phyloP scores from a whole-genome alignment of 2,888 invertebrate species.

The Meghimatium bilineatum region DNA sequence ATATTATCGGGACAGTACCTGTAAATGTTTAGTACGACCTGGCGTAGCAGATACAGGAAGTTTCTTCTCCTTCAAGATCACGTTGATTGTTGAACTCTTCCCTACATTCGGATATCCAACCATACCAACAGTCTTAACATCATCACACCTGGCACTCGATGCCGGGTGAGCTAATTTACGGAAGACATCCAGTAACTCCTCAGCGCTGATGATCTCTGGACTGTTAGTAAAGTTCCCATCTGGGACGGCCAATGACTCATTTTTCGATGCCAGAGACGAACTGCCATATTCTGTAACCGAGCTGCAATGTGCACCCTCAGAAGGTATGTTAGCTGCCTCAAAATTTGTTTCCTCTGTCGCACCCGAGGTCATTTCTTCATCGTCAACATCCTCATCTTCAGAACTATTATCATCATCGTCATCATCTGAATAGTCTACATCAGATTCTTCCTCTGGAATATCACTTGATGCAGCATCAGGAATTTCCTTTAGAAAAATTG shows the following conservation, averaged over 20 bases:
- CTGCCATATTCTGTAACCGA: background rate
- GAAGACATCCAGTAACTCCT: constrained; percentile 65
- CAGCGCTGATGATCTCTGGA: constrained; percentile 56
- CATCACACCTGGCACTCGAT: constrained; percentile 45
- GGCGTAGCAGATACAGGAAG: constrained; percentile 97
- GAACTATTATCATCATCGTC: background rate
- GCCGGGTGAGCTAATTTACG: constrained; percentile 51
- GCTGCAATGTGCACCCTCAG: background rate
- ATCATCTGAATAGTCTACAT: constrained; percentile 34
- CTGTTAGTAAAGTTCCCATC: constrained; percentile 52
- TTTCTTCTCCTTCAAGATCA: constrained; percentile 87
- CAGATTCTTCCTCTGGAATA: constrained; percentile 17
- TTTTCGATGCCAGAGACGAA: background rate
- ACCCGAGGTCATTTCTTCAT: background rate
- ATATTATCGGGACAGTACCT: no score
- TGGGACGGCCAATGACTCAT: background rate
- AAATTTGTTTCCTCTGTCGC: background rate
- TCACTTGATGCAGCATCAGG: constrained; percentile 1
- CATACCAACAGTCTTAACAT: constrained; percentile 89
- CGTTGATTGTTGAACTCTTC: constrained; percentile 99
- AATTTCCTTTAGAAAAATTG: background rate
- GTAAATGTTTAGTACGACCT: constrained; percentile 98
- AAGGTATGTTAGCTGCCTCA: no score
- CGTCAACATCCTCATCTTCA: background rate
- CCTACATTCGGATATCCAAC: constrained; percentile 99